Base-by-base conservation (phyloP, 2,797 vertebrate genomes). In the Setipinna tenuifilis region DNA sequence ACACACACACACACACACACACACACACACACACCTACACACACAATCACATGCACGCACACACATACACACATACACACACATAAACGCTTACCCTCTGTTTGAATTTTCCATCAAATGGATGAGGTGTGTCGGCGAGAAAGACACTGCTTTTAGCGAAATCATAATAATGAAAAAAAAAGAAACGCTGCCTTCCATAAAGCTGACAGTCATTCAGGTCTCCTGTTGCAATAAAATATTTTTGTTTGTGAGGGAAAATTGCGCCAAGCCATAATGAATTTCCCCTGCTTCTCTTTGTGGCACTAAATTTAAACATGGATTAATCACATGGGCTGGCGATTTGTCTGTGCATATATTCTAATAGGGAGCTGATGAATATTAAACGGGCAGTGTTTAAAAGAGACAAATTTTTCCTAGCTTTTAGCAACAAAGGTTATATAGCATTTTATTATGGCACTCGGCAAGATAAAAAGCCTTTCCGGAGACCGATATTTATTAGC, bases 161-260 rank as follows among this genome's bases (percentile, higher is more conserved):
- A 95, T 95, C 12, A 44, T 28, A 68, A 68, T 28, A 28, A 68
- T 68, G 12, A 68, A 25, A 68, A 68, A 25, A 65, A 62, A 21
- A 95, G 96, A 96, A 95, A 90, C 90, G 83, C 58, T 80, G 91
- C 91, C 94, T 94, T 92, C 94, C 92, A 92, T 94, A 93, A 93
- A 96, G 95, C 93, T 94, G 92, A 92, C 94, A 94, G 94, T 96
- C 94, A 96, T 96, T 95, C 95, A 91, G 92, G 91, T 95, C 95
- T 94, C 93, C 93, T 89, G 88, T 90, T 87, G 92, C 91, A 95
- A 94, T 96, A 91, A 95, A 96, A 96, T 95, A 94, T 95, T 96
- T 96, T 96, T 95, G 93, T 96, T 96, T 96, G 94, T 92, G 92
- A 93, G 89, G 93, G 94, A 93, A 95, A 96, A 95, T 95, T 94